These are phyloP conservation scores for Catharus minimus DNA, from an alignment of 2,113 vertebrate genomes.

Conservation along the genomic window DNA sequence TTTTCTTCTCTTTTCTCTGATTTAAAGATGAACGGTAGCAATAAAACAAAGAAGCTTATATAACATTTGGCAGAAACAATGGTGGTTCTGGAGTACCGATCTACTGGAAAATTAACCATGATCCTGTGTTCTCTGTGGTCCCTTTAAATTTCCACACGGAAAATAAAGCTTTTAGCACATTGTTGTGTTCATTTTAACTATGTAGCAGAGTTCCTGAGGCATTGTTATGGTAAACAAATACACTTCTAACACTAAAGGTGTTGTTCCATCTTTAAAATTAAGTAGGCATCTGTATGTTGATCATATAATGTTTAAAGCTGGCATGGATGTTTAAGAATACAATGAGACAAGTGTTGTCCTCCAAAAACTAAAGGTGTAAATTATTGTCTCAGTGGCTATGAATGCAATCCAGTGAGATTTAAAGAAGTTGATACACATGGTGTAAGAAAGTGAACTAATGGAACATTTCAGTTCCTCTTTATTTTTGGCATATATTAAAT, in stretches of 20 bases:
- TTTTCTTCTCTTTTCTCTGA: neutral
- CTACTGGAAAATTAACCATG: neutral
- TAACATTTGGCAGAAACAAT: neutral
- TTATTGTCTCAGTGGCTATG: neutral
- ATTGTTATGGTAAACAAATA: neutral
- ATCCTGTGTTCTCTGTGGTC: neutral
- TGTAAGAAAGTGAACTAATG: neutral
- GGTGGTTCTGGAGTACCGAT: neutral
- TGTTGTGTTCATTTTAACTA: neutral
- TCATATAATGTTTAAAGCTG: neutral
- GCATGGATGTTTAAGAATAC: neutral
- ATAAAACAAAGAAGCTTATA: neutral
- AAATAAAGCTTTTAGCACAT: neutral
- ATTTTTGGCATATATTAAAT: neutral
- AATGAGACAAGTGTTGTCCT: neutral
- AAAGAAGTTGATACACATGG: neutral
- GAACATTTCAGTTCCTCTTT: neutral
- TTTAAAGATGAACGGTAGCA: neutral
- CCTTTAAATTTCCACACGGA: neutral
- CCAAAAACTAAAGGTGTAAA: neutral
- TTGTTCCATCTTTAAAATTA: neutral
- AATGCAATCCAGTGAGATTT: neutral
- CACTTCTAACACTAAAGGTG: neutral
- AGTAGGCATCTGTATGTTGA: accelerated
- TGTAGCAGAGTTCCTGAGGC: neutral